phyloP scores from a whole-genome alignment of 2,797 vertebrate genomes.

The Danionella dracula region DNA sequence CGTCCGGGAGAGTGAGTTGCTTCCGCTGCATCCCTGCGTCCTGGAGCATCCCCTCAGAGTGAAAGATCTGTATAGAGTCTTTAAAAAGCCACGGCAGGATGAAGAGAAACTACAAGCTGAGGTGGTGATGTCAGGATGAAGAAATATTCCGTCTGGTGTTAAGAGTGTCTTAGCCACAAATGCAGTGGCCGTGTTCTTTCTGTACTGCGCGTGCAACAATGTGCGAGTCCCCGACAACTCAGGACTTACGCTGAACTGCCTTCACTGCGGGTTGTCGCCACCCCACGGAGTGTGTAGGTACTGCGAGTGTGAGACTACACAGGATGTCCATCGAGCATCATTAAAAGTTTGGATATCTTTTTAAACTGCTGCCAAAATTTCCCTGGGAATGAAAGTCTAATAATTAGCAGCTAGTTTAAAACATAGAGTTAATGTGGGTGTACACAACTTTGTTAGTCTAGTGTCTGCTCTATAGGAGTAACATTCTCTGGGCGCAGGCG shows the following conservation, averaged over 20 bases:
- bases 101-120: not conserved
- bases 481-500: no score
- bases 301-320: not conserved
- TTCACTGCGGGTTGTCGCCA: constrained; percentile 64
- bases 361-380: not conserved
- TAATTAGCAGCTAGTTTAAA: no score
- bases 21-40: constrained; percentile 2
- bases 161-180: not conserved
- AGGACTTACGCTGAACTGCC: not conserved
- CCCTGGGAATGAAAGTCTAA: not conserved
- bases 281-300: constrained; percentile 56
- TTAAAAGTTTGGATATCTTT: not conserved
- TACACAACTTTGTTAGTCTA: no score
- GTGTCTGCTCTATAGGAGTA: no score
- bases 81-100: not conserved
- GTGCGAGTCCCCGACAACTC: constrained; percentile 14
- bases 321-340: not conserved
- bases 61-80: not conserved
- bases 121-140: not conserved
- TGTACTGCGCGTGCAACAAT: constrained; percentile 41
- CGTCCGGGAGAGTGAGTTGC: not conserved
- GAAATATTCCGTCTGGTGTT: constrained; percentile 18
- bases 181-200: constrained; percentile 11
- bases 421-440: no score
- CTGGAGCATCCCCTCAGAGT: not conserved